These are phyloP conservation scores for Bombus turneri DNA, from an alignment of 1,140 invertebrate genomes.

Conservation along the genomic window DNA sequence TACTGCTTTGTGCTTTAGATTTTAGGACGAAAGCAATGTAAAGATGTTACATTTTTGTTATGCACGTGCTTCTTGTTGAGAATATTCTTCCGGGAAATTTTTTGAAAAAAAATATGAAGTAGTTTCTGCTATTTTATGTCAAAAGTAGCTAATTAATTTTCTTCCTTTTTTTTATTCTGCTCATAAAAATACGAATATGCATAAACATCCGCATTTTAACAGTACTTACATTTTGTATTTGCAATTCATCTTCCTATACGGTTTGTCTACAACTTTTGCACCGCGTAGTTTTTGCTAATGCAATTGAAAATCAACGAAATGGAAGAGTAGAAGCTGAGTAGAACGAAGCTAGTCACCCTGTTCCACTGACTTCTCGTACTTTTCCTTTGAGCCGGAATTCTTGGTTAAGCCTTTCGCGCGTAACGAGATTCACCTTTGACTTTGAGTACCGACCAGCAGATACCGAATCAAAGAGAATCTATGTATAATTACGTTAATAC, in stretches of 20 bases:
- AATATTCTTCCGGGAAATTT: not conserved
- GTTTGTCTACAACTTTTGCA: not conserved
- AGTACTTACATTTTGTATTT: not conserved
- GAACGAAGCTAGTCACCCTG: slow-evolving; percentile 3
- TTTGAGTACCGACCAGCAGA: slow-evolving; percentile 26
- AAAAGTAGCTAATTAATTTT: not conserved
- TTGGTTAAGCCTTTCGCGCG: slow-evolving; percentile 16
- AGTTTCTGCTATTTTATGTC: no score
- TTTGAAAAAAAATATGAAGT: no score
- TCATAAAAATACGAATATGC: not conserved
- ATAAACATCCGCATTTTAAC: not conserved
- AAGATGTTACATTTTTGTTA: no score
- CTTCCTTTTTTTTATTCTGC: not conserved
- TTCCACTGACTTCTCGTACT: slow-evolving; percentile 10
- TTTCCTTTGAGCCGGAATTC: slow-evolving; percentile 15
- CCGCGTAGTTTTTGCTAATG: not conserved
- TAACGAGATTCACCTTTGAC: slow-evolving; percentile 50
- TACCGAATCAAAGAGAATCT: slow-evolving; percentile 25
- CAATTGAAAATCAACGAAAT: not conserved
- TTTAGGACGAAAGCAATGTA: no score
- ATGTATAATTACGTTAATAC: slow-evolving; percentile 41
- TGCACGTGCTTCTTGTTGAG: not conserved
- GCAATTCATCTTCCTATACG: no score
- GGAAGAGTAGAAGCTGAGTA: not conserved
- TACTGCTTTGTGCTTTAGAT: not conserved